Percentiles rank a stretch among this genome's conserved stretches.
phyloP scores from a whole-genome alignment of 2,113 vertebrate genomes.

The Aix galericulata region DNA sequence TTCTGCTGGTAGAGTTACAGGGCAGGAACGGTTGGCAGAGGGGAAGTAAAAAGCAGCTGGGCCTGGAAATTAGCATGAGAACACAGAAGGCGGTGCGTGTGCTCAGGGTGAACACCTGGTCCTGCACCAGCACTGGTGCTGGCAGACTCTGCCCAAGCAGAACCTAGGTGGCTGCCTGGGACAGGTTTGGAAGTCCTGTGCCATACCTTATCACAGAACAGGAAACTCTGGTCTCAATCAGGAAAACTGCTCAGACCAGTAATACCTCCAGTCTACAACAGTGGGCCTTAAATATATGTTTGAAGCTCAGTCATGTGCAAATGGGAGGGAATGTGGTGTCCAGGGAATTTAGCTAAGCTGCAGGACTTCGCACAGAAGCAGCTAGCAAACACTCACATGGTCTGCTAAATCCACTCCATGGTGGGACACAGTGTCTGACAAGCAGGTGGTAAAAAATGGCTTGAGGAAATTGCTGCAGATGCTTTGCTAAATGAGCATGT shows the following conservation, averaged over 20 bases:
- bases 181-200: neutral
- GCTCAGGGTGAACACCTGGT: neutral
- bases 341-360: conserved; percentile 3
- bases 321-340: neutral
- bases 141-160: neutral
- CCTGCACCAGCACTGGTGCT: neutral
- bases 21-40: conserved; percentile 9
- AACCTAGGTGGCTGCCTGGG: neutral
- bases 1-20: neutral
- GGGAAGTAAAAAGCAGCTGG: conserved; percentile 12
- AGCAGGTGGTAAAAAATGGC: conserved; percentile 40
- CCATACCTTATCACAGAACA: neutral
- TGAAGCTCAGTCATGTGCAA: neutral
- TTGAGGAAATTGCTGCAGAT: conserved; percentile 20
- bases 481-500: conserved; percentile 26
- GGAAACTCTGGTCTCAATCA: neutral
- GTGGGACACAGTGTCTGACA: neutral
- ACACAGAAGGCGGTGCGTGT: neutral
- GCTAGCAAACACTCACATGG: neutral
- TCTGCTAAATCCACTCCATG: neutral
- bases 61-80: neutral
- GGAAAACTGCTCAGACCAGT: neutral
- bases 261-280: neutral
- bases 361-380: neutral
- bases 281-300: neutral